phyloP scores from a whole-genome alignment of 2,888 invertebrate species.

The Tillus elongatus region DNA sequence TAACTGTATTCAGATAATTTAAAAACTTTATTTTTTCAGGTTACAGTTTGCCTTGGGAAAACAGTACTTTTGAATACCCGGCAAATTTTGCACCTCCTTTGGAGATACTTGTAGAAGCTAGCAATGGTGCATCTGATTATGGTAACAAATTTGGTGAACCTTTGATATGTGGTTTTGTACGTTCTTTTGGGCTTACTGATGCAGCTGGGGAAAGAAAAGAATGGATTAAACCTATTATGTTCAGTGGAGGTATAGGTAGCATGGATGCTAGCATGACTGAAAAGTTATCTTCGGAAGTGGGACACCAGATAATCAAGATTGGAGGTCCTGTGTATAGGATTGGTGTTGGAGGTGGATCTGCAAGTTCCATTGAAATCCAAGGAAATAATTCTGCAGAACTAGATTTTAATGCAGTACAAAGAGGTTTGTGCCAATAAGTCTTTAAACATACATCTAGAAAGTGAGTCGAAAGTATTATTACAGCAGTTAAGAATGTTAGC shows the following conservation, averaged over 20 bases:
- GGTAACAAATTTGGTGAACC: slow-evolving; percentile 99
- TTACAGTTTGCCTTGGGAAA: slow-evolving; percentile 84
- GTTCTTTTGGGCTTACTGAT: slow-evolving; percentile 77
- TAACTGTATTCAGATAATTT: not conserved
- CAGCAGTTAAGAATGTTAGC: too few species aligned
- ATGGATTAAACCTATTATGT: slow-evolving; percentile 98
- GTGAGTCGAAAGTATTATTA: too few species aligned
- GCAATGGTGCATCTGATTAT: slow-evolving; percentile 97
- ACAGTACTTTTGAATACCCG: slow-evolving; percentile 64
- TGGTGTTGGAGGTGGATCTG: slow-evolving; percentile 97
- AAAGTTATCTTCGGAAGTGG: slow-evolving; percentile 69
- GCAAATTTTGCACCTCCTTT: slow-evolving; percentile 81
- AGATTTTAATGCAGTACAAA: slow-evolving; percentile 95
- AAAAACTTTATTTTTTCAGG: slow-evolving; percentile 43
- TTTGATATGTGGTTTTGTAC: slow-evolving; percentile 79
- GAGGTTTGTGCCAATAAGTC: slow-evolving; percentile 42
- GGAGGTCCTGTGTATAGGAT: slow-evolving; percentile 97
- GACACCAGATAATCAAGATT: slow-evolving; percentile 87
- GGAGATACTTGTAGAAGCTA: slow-evolving; percentile 88
- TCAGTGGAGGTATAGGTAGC: slow-evolving; percentile 90
- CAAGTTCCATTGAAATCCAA: slow-evolving; percentile 91
- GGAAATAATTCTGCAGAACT: slow-evolving; percentile 77
- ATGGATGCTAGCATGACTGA: slow-evolving; percentile 75
- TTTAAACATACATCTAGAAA: not conserved
- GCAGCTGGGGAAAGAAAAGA: slow-evolving; percentile 59